Evolutionary conservation across 2,113 vertebrate species (phyloP).

Genomic region (Orthonyx spaldingii): DNA sequence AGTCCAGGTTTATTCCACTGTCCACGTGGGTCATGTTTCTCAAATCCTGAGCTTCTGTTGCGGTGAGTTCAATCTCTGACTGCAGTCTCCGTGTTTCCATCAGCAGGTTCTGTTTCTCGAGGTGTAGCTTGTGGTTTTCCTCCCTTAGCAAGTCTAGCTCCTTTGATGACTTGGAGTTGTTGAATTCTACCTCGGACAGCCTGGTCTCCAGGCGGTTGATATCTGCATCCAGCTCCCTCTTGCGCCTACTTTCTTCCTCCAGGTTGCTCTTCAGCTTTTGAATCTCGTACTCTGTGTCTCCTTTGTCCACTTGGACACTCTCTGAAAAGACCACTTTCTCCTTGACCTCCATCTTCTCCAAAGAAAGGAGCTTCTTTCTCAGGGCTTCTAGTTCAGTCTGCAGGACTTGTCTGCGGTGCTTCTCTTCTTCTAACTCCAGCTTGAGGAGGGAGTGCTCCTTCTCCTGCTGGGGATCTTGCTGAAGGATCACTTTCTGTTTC

Average conservation of each 20-base stretch:
- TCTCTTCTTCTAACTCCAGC: constrained; percentile 90
- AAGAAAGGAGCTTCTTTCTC: constrained; percentile 76
- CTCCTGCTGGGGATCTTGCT: constrained; percentile 95
- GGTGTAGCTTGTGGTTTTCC: constrained; percentile 87
- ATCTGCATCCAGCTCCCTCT: constrained; percentile 83
- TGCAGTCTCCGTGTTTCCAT: constrained; percentile 86
- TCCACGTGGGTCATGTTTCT: constrained; percentile 74
- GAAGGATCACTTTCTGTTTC: constrained; percentile 93
- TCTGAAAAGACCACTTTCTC: constrained; percentile 94
- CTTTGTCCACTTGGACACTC: constrained; percentile 90
- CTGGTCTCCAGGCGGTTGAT: constrained; percentile 75
- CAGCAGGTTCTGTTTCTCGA: constrained; percentile 89
- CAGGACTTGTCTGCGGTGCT: constrained; percentile 81
- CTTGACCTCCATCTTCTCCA: constrained; percentile 88
- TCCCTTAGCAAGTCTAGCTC: constrained; percentile 91
- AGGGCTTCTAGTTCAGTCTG: constrained; percentile 85
- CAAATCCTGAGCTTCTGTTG: constrained; percentile 82
- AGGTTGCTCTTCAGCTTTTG: constrained; percentile 82
- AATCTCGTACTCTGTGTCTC: constrained; percentile 88
- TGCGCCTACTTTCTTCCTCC: constrained; percentile 84
- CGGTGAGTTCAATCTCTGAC: constrained; percentile 88
- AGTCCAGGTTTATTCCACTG: constrained; percentile 77
- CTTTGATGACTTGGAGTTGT: constrained; percentile 90
- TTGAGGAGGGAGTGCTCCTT: constrained; percentile 88
- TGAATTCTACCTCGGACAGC: constrained; percentile 88